Base-by-base conservation (phyloP, 2,113 vertebrate genomes). In the Trichechus manatus region DNA sequence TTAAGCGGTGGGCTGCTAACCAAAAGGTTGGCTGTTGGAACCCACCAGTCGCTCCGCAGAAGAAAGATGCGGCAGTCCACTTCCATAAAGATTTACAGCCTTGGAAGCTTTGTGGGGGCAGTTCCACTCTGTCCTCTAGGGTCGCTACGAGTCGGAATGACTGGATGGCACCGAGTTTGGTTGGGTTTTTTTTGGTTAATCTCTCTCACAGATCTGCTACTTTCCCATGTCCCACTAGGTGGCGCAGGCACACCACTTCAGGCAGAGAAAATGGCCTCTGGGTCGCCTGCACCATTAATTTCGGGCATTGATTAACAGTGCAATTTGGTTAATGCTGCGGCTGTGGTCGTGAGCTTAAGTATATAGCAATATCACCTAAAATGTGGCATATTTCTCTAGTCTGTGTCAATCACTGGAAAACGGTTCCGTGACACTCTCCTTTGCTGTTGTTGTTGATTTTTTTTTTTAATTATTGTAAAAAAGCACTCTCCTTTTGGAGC, bases 171-270 rank as follows among this genome's bases (percentile, higher is more conserved):
- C 9, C 53, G 53, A 56, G 53, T 56, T 56, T 56, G 53, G 53
- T 14, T 13, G 53, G 53, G 53, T 56, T 17, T 56, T 13, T 56
- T 56, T 56, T 56, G 53, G 53, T 56, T 56, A 47, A 47, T 47
- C 47, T 3, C 3, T 33, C 36, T 72, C 86, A 23, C 39, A 61
- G 11, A 36, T n/a, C 47, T 61, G 88, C 78, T 86, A 61, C 61
- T 84, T 85, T 82, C 59, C 53, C 1, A 47, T 0, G 9, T 20
- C 23, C 91, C 96, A 93, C 96, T 91, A 97, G 98, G 94, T 97
- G 97, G 97, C 87, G 44, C 3, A 50, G 56, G 36, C 0, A 10
- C 64, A 94, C 72, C 89, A 85, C 64, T 94, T 87, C 11, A 47
- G 64, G 66, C 84, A 50, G 81, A 4, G 19, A 53, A 95, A 63